phyloP scores from a whole-genome alignment of 2,113 vertebrate species.

The human (Homo sapiens) region DNA sequence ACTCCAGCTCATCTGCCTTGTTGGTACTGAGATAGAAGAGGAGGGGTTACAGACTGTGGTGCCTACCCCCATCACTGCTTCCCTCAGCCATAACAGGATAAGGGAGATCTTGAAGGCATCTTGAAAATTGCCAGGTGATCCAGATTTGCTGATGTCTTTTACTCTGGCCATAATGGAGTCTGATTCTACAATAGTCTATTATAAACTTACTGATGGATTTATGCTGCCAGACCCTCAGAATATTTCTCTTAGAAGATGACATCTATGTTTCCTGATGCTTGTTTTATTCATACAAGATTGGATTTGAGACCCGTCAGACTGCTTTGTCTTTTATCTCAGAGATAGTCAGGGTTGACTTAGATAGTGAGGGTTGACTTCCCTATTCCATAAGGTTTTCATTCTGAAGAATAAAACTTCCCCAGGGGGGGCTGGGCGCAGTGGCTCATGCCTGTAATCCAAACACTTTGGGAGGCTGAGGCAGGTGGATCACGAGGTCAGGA shows the following conservation, averaged over 20 bases:
- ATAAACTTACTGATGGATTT: slow-evolving; percentile 93
- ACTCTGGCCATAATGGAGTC: slow-evolving; percentile 92
- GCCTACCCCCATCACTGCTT: slow-evolving; percentile 85
- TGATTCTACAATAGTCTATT: slow-evolving; percentile 96
- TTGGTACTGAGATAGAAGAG: slow-evolving; percentile 85
- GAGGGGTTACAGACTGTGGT: slow-evolving; percentile 84
- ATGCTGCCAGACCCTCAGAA: slow-evolving; percentile 92
- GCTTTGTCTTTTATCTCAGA: background rate
- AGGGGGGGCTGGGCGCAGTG: background rate
- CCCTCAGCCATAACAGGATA: slow-evolving; percentile 82
- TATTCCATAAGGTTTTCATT: slow-evolving; percentile 1
- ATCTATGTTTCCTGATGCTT: background rate
- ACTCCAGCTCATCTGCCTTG: slow-evolving; percentile 88
- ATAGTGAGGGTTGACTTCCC: background rate
- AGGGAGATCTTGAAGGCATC: slow-evolving; percentile 84
- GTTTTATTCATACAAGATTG: slow-evolving; percentile 19
- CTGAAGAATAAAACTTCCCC: slow-evolving; percentile 34
- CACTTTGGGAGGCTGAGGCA: too few species aligned
- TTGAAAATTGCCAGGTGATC: slow-evolving; percentile 67
- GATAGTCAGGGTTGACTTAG: background rate
- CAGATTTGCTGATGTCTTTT: slow-evolving; percentile 78
- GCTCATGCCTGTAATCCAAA: too few species aligned
- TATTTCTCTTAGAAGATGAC: slow-evolving; percentile 72
- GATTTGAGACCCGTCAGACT: background rate
- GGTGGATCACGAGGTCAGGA: too few species aligned